Conservation (phyloP, 2,797 vertebrate genomes). For the Anableps anableps region DNA sequence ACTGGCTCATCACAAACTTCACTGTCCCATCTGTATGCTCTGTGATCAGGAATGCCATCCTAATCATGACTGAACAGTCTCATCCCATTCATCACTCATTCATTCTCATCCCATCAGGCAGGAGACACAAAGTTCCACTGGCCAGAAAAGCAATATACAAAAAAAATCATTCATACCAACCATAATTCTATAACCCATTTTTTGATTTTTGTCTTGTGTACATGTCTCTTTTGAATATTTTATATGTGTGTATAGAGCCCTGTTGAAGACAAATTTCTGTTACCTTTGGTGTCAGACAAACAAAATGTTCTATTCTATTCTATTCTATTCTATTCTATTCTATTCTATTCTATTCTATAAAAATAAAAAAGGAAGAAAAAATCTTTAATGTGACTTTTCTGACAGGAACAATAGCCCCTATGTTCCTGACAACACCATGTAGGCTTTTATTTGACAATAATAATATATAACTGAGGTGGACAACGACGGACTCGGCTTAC, state of each 20-base stretch:
- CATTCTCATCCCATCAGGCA: background rate
- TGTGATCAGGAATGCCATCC: background rate
- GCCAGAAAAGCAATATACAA: background rate
- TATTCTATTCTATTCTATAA: no score
- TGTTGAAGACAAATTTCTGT: background rate
- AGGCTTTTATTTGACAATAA: conserved; percentile 21
- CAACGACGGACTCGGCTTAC: conserved; percentile 7
- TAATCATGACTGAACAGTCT: background rate
- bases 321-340: background rate
- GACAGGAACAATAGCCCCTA: conserved; percentile 6
- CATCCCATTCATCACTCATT: background rate
- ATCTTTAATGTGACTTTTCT: background rate
- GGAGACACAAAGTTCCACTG: background rate
- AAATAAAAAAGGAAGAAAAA: background rate
- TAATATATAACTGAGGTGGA: conserved; percentile 10
- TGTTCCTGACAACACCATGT: conserved; percentile 9
- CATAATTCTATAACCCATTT: background rate
- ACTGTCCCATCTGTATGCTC: no score
- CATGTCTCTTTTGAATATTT: background rate
- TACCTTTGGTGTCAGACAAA: background rate
- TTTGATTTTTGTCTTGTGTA: background rate
- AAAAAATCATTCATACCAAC: background rate
- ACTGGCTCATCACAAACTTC: background rate
- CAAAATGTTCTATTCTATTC: background rate
- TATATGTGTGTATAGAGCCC: background rate